Evolutionary conservation across 2,888 invertebrate species (phyloP).

Genomic region (Drosophila borborema): DNA sequence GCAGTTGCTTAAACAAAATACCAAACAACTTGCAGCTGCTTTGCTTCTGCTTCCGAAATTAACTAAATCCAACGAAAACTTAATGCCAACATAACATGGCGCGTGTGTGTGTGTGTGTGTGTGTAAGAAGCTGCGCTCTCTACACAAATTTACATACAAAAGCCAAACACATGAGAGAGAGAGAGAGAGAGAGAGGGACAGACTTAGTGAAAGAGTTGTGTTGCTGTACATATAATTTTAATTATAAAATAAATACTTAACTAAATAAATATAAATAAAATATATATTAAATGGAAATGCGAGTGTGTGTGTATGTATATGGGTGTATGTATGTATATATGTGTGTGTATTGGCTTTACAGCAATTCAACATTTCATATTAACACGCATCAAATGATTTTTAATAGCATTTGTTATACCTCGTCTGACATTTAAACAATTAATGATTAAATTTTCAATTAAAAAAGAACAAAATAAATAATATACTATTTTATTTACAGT

Average conservation of each 20-base stretch:
- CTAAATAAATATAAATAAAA: conserved; percentile 50
- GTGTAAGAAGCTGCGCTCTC: conserved; percentile 49
- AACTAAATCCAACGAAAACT: conserved; percentile 54
- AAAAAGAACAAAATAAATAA: neutral
- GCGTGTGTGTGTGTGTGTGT: conserved; percentile 64
- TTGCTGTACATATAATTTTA: conserved; percentile 21
- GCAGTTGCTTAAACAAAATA: conserved; percentile 11
- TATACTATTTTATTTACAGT: neutral
- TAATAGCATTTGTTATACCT: conserved; percentile 17
- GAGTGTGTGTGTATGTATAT: neutral
- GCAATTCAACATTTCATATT: conserved; percentile 29
- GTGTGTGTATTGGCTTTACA: neutral
- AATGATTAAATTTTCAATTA: neutral
- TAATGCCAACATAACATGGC: conserved; percentile 55
- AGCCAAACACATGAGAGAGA: neutral
- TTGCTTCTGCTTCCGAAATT: conserved; percentile 52
- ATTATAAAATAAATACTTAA: conserved; percentile 49
- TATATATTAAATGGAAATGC: conserved; percentile 31
- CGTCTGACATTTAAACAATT: neutral
- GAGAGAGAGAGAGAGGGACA: neutral
- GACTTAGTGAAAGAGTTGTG: neutral
- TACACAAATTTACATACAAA: conserved; percentile 48
- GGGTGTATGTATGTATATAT: neutral
- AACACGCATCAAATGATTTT: conserved; percentile 33
- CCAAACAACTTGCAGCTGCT: conserved; percentile 34